Evolutionary conservation across 1,140 invertebrate genomes (phyloP).

Genomic region (Tetramorium alpestre): DNA sequence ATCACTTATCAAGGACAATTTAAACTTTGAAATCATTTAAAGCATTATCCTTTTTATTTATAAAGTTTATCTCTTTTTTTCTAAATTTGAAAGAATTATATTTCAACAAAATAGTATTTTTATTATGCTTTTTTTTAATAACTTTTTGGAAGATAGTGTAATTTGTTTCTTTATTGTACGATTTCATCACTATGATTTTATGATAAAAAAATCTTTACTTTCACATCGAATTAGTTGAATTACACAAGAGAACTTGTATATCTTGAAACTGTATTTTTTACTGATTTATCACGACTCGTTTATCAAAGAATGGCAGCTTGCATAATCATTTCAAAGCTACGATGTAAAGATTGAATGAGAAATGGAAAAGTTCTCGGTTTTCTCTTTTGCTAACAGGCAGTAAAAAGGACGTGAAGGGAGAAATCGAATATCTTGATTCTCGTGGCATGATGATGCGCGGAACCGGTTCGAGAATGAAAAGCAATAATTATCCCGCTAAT

Average conservation of each 20-base stretch:
- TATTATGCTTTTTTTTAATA: background rate
- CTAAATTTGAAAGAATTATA: background rate
- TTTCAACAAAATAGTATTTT: background rate
- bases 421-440: conserved; percentile 48
- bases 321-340: background rate
- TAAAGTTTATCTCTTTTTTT: background rate
- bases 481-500: conserved; percentile 70
- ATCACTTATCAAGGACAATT: background rate
- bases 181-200: background rate
- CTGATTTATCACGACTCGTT: conserved; percentile 1
- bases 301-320: conserved; percentile 6
- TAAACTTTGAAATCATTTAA: background rate
- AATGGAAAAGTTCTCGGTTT: background rate
- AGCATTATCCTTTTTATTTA: background rate
- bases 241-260: background rate
- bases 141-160: background rate
- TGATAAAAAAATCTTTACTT: background rate
- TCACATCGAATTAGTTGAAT: background rate
- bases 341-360: conserved; percentile 1
- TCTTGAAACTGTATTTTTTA: conserved; percentile 26
- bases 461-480: conserved; percentile 64
- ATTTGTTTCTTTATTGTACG: background rate
- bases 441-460: conserved; percentile 29
- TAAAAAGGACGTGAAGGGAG: conserved; percentile 52
- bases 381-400: background rate